Conservation (phyloP, 92 coral and sea anemone genomes). For the Umimayanthus chanpuru region DNA sequence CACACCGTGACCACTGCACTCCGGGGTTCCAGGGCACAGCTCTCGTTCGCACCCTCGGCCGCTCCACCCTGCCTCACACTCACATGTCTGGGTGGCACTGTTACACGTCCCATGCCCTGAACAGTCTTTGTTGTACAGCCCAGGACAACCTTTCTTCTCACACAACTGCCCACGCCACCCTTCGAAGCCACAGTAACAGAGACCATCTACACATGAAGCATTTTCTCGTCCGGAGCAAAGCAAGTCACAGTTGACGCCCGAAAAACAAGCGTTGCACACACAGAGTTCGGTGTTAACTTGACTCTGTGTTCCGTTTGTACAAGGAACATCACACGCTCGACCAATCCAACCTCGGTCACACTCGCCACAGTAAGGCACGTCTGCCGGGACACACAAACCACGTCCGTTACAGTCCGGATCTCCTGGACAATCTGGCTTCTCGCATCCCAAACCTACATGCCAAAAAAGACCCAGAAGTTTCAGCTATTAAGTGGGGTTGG, state of each 20-base stretch:
- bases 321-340: conserved; percentile 60
- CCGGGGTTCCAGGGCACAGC: conserved; percentile 67
- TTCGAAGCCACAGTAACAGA: conserved; percentile 69
- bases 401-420: conserved; percentile 69
- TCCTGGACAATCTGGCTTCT: conserved; percentile 69
- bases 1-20: conserved; percentile 61
- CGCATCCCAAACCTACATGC: conserved; percentile 63
- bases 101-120: conserved; percentile 75
- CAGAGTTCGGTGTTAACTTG: conserved; percentile 56
- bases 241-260: conserved; percentile 59
- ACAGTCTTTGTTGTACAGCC: conserved; percentile 61
- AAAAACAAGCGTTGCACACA: conserved; percentile 57
- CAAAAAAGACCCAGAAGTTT: too few relatives aligned
- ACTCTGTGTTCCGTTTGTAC: conserved; percentile 56
- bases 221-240: conserved; percentile 69
- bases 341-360: conserved; percentile 71
- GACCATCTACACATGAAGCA: conserved; percentile 51
- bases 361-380: conserved; percentile 56
- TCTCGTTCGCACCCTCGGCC: conserved; percentile 67
- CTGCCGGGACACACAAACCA: conserved; percentile 54
- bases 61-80: conserved; percentile 61
- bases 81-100: conserved; percentile 64
- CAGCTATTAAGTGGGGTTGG: too few relatives aligned
- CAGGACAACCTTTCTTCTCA: conserved; percentile 68
- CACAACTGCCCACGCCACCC: conserved; percentile 75